Percentiles rank a stretch among this genome's conserved stretches.
Evolutionary conservation across 2,113 vertebrate species (phyloP).

Genomic region (Onychorhynchus coronatus): DNA sequence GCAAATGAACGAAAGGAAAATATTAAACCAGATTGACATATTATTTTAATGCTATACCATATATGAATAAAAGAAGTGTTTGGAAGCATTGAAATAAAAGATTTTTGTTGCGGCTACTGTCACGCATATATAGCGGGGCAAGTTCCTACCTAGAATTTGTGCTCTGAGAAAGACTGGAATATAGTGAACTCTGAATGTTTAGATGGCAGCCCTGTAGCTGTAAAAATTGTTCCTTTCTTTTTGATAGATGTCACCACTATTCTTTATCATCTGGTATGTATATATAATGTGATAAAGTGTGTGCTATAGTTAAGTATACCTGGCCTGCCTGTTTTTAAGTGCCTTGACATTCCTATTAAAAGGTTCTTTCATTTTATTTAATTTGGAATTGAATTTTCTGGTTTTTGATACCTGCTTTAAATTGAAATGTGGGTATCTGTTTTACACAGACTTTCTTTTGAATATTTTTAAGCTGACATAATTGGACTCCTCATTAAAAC

Average conservation of each 20-base stretch:
- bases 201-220: background rate
- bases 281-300: background rate
- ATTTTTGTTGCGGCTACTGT: background rate
- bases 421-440: background rate
- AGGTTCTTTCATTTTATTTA: background rate
- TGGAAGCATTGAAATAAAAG: background rate
- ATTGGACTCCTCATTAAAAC: background rate
- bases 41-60: background rate
- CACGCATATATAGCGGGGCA: background rate
- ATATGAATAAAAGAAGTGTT: background rate
- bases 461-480: background rate
- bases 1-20: background rate
- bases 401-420: background rate
- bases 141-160: background rate
- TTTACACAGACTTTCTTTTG: background rate
- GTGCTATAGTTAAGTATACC: background rate
- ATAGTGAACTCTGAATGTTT: background rate
- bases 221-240: conserved; percentile 8
- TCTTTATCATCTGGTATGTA: background rate
- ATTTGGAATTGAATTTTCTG: background rate
- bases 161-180: background rate
- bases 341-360: background rate
- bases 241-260: background rate
- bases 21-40: background rate
- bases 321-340: background rate